Conservation (phyloP, 1,140 invertebrate genomes). For the Monomorium pharaonis region DNA sequence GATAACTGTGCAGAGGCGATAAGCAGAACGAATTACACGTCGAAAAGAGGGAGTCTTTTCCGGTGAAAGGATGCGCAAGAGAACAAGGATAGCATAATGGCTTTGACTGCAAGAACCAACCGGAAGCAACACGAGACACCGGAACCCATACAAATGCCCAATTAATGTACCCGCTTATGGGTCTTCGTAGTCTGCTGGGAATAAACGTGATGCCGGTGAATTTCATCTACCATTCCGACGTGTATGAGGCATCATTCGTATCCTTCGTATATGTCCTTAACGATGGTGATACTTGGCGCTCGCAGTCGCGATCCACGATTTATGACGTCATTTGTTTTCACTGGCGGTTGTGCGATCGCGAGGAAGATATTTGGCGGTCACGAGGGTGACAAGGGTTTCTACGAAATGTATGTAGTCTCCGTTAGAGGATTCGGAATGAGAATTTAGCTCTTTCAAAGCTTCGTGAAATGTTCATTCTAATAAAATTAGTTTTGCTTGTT, state of each 20-base stretch:
- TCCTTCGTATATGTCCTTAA: constrained; percentile 46
- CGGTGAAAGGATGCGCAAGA: neutral
- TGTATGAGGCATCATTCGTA: constrained; percentile 53
- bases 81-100: constrained; percentile 19
- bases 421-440: constrained; percentile 19
- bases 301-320: constrained; percentile 59
- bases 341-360: constrained; percentile 45
- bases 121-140: constrained; percentile 72
- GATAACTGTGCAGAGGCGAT: neutral
- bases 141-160: constrained; percentile 76
- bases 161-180: constrained; percentile 67
- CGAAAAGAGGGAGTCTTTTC: constrained; percentile 5
- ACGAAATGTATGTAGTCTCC: constrained; percentile 59
- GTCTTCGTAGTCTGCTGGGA: constrained; percentile 36
- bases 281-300: constrained; percentile 18
- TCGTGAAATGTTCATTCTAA: constrained; percentile 39
- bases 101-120: constrained; percentile 55
- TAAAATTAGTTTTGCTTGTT: neutral
- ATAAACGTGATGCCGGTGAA: constrained; percentile 11
- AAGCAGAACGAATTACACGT: neutral
- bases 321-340: constrained; percentile 61
- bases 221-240: constrained; percentile 28
- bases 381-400: constrained; percentile 55
- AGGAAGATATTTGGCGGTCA: constrained; percentile 59
- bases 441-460: constrained; percentile 45